These are phyloP conservation scores for Oreohelix idahoensis DNA, from an alignment of 1,140 invertebrate species.

Conservation along the genomic window DNA sequence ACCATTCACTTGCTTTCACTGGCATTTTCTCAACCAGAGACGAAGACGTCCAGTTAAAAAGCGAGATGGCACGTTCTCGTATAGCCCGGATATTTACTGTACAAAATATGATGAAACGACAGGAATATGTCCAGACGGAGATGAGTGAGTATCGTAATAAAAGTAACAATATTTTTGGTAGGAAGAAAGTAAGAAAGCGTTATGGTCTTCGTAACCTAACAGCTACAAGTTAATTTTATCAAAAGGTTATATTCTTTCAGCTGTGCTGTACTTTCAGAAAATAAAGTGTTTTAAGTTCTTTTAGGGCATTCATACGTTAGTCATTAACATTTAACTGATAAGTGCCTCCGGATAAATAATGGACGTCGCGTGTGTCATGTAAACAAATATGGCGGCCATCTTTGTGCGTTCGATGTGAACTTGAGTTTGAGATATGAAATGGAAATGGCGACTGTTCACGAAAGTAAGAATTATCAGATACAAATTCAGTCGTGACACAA, in stretches of 20 bases:
- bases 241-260: too few relatives aligned
- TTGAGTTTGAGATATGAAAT: too few relatives aligned
- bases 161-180: too few relatives aligned
- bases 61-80: constrained; percentile 97
- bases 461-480: too few relatives aligned
- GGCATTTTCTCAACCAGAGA: constrained; percentile 99
- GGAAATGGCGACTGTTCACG: too few relatives aligned
- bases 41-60: constrained; percentile 92
- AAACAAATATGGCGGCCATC: constrained; percentile 70
- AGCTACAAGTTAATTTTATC: too few relatives aligned
- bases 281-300: too few relatives aligned
- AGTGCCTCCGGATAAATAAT: too few relatives aligned
- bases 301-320: background rate
- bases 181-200: too few relatives aligned
- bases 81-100: constrained; percentile 99
- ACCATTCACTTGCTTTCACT: constrained; percentile 99
- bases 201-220: too few relatives aligned
- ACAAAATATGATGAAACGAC: constrained; percentile 99
- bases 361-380: constrained; percentile 56
- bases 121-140: constrained; percentile 97
- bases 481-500: background rate
- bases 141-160: constrained; percentile 90
- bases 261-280: background rate
- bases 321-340: constrained; percentile 1
- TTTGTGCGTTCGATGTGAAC: constrained; percentile 20